These are phyloP conservation scores for Alligator sinensis DNA, from an alignment of 2,113 vertebrate species.

Conservation along the genomic window DNA sequence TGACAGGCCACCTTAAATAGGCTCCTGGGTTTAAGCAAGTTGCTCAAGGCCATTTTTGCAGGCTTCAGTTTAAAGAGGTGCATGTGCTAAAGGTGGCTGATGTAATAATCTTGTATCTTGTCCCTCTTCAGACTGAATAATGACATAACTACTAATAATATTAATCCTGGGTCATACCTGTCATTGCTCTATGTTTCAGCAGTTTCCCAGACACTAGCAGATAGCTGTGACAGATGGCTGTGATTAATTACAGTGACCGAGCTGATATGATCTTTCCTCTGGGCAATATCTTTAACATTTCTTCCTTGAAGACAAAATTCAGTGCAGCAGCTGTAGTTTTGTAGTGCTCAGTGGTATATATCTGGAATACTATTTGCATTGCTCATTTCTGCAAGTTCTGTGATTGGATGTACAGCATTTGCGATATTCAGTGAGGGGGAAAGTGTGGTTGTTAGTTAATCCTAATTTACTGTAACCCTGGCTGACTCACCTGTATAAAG, in stretches of 20 bases:
- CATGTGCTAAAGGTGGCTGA: neutral
- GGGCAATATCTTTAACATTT: neutral
- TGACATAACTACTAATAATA: neutral
- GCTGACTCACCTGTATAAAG: neutral
- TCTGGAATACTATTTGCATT: neutral
- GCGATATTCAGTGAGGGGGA: rapidly evolving
- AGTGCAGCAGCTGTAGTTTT: neutral
- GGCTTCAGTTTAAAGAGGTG: neutral
- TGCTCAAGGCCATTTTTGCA: neutral
- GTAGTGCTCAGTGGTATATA: neutral
- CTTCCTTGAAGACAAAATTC: neutral
- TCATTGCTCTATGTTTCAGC: neutral
- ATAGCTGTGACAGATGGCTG: neutral
- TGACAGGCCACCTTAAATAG: neutral
- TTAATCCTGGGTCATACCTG: neutral
- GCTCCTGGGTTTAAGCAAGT: neutral
- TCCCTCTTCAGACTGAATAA: neutral
- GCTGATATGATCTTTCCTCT: neutral
- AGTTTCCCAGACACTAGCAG: neutral
- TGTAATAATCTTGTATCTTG: neutral
- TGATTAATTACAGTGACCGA: neutral
- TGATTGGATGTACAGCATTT: rapidly evolving
- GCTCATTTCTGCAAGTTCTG: rapidly evolving
- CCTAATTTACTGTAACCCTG: neutral
- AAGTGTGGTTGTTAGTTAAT: neutral